Conservation (phyloP, 1,140 invertebrate species). For the Meloidogyne chitwoodi region DNA sequence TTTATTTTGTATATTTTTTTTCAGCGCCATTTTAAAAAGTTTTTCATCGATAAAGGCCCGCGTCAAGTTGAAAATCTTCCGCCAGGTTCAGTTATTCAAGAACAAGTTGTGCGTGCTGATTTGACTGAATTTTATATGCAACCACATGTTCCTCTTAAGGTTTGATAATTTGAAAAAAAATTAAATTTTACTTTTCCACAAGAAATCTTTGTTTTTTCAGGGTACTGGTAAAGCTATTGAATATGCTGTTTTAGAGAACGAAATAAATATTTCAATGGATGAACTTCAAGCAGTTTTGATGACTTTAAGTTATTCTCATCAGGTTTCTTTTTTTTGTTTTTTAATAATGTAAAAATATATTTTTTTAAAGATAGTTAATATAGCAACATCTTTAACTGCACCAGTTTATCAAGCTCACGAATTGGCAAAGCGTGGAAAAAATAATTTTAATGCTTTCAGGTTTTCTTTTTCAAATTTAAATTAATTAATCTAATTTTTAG, state of each 20-base stretch:
- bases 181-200: too few relatives aligned
- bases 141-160: slow-evolving; percentile 18
- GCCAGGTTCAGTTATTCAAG: slow-evolving; percentile 24
- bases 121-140: slow-evolving; percentile 26
- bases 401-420: slow-evolving; percentile 22
- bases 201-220: slow-evolving; percentile 8
- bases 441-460: slow-evolving; percentile 10
- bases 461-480: background rate
- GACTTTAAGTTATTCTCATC: slow-evolving; percentile 19
- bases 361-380: slow-evolving; percentile 4
- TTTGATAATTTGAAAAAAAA: slow-evolving; percentile 1
- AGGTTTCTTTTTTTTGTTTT: slow-evolving; percentile 3
- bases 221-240: slow-evolving; percentile 28
- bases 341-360: background rate
- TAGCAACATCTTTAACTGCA: slow-evolving; percentile 3
- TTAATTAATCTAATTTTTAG: background rate
- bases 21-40: slow-evolving; percentile 23
- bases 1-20: slow-evolving; percentile 5
- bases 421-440: slow-evolving; percentile 15
- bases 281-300: slow-evolving; percentile 21
- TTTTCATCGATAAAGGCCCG: slow-evolving; percentile 9
- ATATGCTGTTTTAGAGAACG: slow-evolving; percentile 23
- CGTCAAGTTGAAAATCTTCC: slow-evolving; percentile 13
- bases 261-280: slow-evolving; percentile 12
- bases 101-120: slow-evolving; percentile 18